These are phyloP conservation scores for Myrmecobius fasciatus DNA, from an alignment of 2,113 vertebrate genomes.

Conservation along the genomic window DNA sequence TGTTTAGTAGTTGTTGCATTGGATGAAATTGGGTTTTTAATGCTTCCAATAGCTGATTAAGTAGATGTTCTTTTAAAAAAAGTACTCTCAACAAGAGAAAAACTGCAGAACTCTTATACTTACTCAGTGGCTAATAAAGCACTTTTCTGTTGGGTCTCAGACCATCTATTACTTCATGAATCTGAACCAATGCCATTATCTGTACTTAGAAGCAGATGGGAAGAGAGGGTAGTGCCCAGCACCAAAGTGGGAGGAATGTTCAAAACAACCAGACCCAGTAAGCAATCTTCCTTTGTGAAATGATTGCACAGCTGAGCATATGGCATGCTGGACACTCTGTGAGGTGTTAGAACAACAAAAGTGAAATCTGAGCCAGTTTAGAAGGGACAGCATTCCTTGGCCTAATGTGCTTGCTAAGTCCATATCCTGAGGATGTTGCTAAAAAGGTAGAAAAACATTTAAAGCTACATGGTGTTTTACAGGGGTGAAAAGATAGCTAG, in stretches of 20 bases:
- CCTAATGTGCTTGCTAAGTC: background rate
- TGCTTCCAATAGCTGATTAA: background rate
- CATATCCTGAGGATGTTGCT: background rate
- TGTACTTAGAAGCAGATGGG: slow-evolving; percentile 69
- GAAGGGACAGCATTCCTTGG: slow-evolving; percentile 28
- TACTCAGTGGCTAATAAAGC: background rate
- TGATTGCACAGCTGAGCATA: slow-evolving; percentile 65
- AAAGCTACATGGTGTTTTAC: background rate
- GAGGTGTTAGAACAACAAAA: slow-evolving; percentile 39
- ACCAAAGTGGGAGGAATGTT: slow-evolving; percentile 67
- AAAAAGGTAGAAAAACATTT: background rate
- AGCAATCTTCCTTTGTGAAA: slow-evolving; percentile 58
- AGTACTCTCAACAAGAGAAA: background rate
- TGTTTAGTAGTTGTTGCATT: background rate
- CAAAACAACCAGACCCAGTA: slow-evolving; percentile 60
- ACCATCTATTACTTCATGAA: slow-evolving; percentile 36
- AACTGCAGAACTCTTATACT: background rate
- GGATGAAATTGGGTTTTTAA: background rate
- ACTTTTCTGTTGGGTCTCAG: slow-evolving; percentile 9
- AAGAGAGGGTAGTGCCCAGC: slow-evolving; percentile 22
- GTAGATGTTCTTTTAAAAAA: background rate
- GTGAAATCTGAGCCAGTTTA: slow-evolving; percentile 1
- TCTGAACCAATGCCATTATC: slow-evolving; percentile 49
- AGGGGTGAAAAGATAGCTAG: background rate
- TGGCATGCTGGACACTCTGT: slow-evolving; percentile 52